These are phyloP conservation scores for Siniperca undulata DNA, from an alignment of 2,797 vertebrate species.

Conservation along the genomic window DNA sequence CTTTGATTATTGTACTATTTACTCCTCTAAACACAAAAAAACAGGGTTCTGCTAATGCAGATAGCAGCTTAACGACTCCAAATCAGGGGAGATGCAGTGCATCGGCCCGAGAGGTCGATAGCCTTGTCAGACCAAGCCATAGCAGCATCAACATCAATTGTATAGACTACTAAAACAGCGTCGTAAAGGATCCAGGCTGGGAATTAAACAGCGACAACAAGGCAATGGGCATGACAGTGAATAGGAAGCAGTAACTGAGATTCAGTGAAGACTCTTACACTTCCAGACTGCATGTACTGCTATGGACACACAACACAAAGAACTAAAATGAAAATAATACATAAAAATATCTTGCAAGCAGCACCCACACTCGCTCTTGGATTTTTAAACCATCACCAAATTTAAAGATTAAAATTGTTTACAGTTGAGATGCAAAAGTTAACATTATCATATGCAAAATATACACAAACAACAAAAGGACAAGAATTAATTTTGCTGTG, in stretches of 20 bases:
- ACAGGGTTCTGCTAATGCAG: conserved; percentile 45
- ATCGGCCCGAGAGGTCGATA: conserved; percentile 54
- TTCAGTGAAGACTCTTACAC: conserved; percentile 2
- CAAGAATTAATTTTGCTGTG: conserved; percentile 31
- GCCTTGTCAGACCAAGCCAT: conserved; percentile 54
- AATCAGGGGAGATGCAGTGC: conserved; percentile 59
- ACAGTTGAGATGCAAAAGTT: conserved; percentile 23
- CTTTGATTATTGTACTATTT: conserved; percentile 51
- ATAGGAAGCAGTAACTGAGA: conserved; percentile 23
- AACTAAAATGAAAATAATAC: conserved; percentile 5
- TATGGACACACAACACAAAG: neutral
- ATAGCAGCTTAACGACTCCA: conserved; percentile 57
- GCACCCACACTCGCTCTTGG: neutral
- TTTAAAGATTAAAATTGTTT: conserved; percentile 18
- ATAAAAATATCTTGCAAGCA: neutral
- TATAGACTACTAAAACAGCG: conserved; percentile 52
- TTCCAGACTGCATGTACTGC: neutral
- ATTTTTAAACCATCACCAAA: conserved; percentile 14
- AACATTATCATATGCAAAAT: conserved; percentile 17
- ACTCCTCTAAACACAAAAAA: conserved; percentile 59
- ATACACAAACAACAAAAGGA: conserved; percentile 30
- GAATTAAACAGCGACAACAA: conserved; percentile 48
- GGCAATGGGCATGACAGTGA: conserved; percentile 25
- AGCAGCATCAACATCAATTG: conserved; percentile 63
- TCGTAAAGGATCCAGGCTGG: conserved; percentile 44